These are phyloP conservation scores for Drosophila takahashii DNA, from an alignment of 1,140 invertebrate species.

Conservation along the genomic window DNA sequence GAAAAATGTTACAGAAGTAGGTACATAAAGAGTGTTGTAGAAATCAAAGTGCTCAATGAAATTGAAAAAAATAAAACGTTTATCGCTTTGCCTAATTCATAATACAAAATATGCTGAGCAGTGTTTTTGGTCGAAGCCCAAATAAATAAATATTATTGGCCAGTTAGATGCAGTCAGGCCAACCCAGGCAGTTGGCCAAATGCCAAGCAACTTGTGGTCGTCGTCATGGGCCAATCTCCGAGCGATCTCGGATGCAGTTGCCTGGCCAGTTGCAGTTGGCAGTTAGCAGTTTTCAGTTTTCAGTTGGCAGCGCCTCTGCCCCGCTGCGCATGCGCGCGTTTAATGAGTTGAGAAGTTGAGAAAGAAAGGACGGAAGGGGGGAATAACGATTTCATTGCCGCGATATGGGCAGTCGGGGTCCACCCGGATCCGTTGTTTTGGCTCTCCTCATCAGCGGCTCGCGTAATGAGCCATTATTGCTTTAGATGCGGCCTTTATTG, in stretches of 20 bases:
- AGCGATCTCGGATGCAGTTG: constrained; percentile 41
- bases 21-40: no score
- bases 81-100: background rate
- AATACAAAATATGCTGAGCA: constrained; percentile 1
- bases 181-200: constrained; percentile 46
- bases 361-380: constrained; percentile 1
- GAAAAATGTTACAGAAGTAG: no score
- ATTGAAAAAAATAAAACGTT: background rate
- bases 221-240: constrained; percentile 45
- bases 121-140: constrained; percentile 35
- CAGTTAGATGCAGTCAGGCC: constrained; percentile 24
- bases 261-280: constrained; percentile 7
- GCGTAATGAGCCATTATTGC: constrained; percentile 71
- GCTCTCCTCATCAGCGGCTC: constrained; percentile 53
- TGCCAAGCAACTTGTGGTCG: constrained; percentile 26
- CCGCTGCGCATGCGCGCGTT: constrained; percentile 45
- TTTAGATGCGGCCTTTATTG: constrained; percentile 57
- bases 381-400: constrained; percentile 44
- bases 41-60: no score
- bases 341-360: constrained; percentile 22
- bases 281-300: constrained; percentile 8
- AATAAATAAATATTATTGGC: constrained; percentile 64
- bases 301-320: constrained; percentile 24
- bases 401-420: constrained; percentile 54
- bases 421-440: constrained; percentile 22